These are phyloP conservation scores for Callyntrura guangdongensis DNA, from an alignment of 2,888 invertebrate genomes.

Conservation along the genomic window DNA sequence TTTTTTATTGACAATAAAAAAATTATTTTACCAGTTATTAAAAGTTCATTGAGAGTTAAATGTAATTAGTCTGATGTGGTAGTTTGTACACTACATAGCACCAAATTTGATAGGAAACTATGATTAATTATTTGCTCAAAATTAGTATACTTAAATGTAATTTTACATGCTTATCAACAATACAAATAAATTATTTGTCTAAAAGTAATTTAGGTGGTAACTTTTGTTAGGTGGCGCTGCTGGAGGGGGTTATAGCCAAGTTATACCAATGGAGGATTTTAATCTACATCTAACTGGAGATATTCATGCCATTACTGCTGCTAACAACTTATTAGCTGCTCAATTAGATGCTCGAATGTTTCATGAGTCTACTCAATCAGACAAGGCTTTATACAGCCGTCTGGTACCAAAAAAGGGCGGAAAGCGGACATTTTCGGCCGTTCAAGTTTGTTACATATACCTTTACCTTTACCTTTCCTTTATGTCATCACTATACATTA, in stretches of 20 bases:
- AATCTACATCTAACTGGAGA: slow-evolving; percentile 99
- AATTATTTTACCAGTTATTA: too few species aligned
- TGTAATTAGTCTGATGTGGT: too few species aligned
- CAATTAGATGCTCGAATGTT: slow-evolving; percentile 98
- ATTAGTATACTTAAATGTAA: too few species aligned
- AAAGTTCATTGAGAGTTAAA: too few species aligned
- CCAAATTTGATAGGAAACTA: too few species aligned
- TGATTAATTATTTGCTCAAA: too few species aligned
- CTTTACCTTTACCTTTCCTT: not conserved
- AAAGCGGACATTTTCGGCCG: slow-evolving; percentile 92
- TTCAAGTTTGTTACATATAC: slow-evolving; percentile 89
- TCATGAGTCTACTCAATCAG: slow-evolving; percentile 97
- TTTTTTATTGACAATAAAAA: too few species aligned
- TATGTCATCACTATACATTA: not conserved
- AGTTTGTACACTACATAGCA: too few species aligned
- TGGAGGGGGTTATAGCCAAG: slow-evolving; percentile 98
- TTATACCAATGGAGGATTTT: slow-evolving; percentile 99
- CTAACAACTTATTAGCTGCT: slow-evolving; percentile 98
- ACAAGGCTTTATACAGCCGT: slow-evolving; percentile 93
- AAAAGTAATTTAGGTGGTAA: too few species aligned
- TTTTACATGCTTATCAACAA: too few species aligned
- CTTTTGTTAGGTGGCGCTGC: too few species aligned
- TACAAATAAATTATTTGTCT: too few species aligned
- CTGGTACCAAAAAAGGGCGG: slow-evolving; percentile 95
- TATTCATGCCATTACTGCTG: slow-evolving; percentile 99